Evolutionary conservation across 2,888 invertebrate genomes (phyloP).

Genomic region (Apantesis nais): DNA sequence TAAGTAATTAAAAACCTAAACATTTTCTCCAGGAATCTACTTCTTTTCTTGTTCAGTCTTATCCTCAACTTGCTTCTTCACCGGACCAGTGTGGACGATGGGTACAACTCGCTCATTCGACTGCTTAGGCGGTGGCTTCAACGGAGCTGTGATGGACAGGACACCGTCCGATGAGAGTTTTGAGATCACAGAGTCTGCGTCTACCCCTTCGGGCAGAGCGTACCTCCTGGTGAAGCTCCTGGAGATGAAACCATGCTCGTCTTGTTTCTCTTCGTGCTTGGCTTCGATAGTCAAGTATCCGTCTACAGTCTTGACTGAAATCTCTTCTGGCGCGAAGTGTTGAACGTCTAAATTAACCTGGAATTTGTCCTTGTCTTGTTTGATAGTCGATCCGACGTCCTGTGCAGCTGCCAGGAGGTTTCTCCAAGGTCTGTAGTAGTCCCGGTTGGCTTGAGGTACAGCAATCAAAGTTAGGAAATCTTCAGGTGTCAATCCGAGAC

Average conservation of each 20-base stretch:
- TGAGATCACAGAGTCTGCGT: slow-evolving; percentile 88
- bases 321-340: slow-evolving; percentile 90
- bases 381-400: slow-evolving; percentile 81
- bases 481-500: slow-evolving; percentile 64
- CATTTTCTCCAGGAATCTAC: not conserved
- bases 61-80: slow-evolving; percentile 56
- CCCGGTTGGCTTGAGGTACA: slow-evolving; percentile 53
- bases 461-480: slow-evolving; percentile 63
- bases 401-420: slow-evolving; percentile 77
- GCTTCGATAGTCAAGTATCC: slow-evolving; percentile 89
- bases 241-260: slow-evolving; percentile 91
- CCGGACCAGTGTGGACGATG: slow-evolving; percentile 88
- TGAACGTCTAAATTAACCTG: slow-evolving; percentile 90
- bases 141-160: slow-evolving; percentile 88
- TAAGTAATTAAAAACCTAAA: not conserved
- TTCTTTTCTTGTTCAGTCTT: slow-evolving; percentile 9
- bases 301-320: slow-evolving; percentile 90
- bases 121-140: slow-evolving; percentile 69
- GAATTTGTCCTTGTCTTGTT: slow-evolving; percentile 82
- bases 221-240: slow-evolving; percentile 89
- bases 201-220: slow-evolving; percentile 83
- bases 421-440: slow-evolving; percentile 86
- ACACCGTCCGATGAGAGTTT: slow-evolving; percentile 92
- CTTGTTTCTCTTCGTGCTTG: slow-evolving; percentile 91
- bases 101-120: slow-evolving; percentile 87